Conservation (phyloP, 1,140 invertebrate genomes). For the Coptotermes formosanus region DNA sequence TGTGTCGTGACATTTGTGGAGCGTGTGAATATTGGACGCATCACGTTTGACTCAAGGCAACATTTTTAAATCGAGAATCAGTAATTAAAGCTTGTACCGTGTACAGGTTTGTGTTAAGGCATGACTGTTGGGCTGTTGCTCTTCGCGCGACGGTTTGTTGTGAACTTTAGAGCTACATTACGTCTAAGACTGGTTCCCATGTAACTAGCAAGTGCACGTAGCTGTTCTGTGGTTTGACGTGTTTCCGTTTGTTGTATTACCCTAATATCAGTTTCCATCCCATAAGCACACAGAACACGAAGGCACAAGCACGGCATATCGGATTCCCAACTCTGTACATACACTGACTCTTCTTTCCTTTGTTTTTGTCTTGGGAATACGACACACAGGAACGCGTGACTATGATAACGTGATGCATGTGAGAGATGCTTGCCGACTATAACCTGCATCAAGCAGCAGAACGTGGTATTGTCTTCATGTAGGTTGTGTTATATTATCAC, state of each 20-base stretch:
- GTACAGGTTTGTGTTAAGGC: background rate
- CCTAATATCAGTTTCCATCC: background rate
- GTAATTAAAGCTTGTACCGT: background rate
- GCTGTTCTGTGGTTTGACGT: background rate
- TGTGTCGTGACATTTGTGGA: background rate
- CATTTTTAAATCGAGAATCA: background rate
- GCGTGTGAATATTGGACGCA: background rate
- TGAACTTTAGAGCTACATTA: too few relatives aligned
- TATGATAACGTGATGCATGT: background rate
- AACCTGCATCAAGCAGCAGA: background rate
- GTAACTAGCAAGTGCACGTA: background rate
- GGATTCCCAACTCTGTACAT: too few relatives aligned
- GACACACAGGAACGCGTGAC: background rate
- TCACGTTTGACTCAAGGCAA: background rate
- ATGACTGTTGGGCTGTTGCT: background rate
- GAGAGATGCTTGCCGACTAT: background rate
- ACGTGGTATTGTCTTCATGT: background rate
- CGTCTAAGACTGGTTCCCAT: background rate
- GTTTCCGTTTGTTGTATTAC: background rate
- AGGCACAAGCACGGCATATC: background rate
- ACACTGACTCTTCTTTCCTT: background rate
- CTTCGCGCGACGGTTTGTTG: too few relatives aligned
- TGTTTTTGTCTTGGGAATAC: conserved; percentile 6
- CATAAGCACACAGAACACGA: background rate
- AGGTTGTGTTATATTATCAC: background rate